These are phyloP conservation scores for Petaurus breviceps DNA, from an alignment of 2,113 vertebrate species.

Conservation along the genomic window DNA sequence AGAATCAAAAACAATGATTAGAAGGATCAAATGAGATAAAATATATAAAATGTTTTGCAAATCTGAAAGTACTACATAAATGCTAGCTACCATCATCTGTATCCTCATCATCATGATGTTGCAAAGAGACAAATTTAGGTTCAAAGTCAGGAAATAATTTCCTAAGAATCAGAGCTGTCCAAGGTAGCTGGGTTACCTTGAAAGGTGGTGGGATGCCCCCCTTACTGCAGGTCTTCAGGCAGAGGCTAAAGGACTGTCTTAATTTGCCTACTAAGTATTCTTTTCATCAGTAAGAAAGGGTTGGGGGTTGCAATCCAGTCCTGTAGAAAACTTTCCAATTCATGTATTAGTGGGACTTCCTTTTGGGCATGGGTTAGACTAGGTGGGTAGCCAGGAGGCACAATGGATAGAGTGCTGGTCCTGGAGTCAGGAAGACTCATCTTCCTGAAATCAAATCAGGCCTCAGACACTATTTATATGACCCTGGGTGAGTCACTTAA, in stretches of 20 bases:
- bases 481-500: background rate
- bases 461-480: background rate
- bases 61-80: background rate
- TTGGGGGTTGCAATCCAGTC: background rate
- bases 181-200: background rate
- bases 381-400: background rate
- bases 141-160: background rate
- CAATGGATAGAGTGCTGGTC: background rate
- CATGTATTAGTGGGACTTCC: background rate
- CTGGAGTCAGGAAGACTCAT: background rate
- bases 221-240: background rate
- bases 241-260: background rate
- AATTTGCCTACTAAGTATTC: background rate
- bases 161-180: background rate
- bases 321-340: background rate
- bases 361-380: background rate
- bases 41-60: background rate
- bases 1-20: background rate
- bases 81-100: background rate
- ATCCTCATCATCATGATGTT: background rate
- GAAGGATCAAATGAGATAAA: background rate
- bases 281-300: background rate
- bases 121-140: background rate
- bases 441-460: background rate
- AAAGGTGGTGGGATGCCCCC: too few relatives aligned